Conservation (phyloP, 1,140 invertebrate genomes). For the Polyergus mexicanus region DNA sequence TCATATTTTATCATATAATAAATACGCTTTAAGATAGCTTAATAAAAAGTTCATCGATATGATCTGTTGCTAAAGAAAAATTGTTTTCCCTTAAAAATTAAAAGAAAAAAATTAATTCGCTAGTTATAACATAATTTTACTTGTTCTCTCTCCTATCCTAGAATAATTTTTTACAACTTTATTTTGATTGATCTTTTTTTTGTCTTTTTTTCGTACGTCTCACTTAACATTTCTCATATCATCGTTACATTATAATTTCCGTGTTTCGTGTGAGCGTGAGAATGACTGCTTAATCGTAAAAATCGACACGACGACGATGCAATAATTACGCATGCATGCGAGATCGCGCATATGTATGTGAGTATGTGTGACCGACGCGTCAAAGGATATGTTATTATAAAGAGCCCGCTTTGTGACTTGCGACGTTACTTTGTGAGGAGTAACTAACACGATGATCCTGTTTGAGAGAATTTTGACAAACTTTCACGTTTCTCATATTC, state of each 20-base stretch:
- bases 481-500: constrained; percentile 21
- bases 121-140: not conserved
- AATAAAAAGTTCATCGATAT: not conserved
- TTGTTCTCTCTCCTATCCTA: no score
- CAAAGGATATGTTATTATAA: constrained; percentile 44
- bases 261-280: constrained; percentile 52
- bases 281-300: constrained; percentile 52
- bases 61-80: not conserved
- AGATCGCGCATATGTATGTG: constrained; percentile 13
- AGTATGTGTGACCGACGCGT: constrained; percentile 32
- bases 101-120: not conserved
- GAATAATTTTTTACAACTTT: not conserved
- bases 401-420: constrained; percentile 32
- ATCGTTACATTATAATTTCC: constrained; percentile 21
- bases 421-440: constrained; percentile 34
- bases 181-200: not conserved
- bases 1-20: not conserved
- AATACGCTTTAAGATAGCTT: not conserved
- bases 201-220: not conserved
- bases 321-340: constrained; percentile 55
- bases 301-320: constrained; percentile 33
- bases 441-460: constrained; percentile 12
- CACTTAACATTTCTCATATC: not conserved
- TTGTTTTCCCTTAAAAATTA: not conserved
- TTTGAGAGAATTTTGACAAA: constrained; percentile 36